These are phyloP conservation scores for Leucophenga varia DNA, from an alignment of 1,140 invertebrate species.

Conservation along the genomic window DNA sequence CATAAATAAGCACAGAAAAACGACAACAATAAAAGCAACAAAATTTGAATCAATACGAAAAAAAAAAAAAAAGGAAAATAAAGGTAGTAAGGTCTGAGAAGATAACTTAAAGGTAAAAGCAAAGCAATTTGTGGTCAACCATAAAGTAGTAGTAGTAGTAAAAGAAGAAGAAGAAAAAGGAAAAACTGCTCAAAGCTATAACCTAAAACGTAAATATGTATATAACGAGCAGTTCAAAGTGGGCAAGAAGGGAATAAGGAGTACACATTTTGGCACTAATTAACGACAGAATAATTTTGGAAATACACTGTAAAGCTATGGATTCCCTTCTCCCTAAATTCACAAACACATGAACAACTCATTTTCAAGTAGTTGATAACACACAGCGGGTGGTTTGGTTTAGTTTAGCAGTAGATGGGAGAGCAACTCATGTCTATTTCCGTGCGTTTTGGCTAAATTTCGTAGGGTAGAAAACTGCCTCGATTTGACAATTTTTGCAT, in stretches of 20 bases:
- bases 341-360: constrained; percentile 1
- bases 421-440: constrained; percentile 47
- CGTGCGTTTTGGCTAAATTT: constrained; percentile 21
- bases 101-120: too few relatives aligned
- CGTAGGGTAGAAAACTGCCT: too few relatives aligned
- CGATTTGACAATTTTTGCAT: too few relatives aligned
- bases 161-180: constrained; percentile 18
- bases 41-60: too few relatives aligned
- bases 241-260: constrained; percentile 9
- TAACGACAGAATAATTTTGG: constrained; percentile 53
- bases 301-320: constrained; percentile 32
- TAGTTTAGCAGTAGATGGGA: constrained; percentile 40
- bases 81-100: too few relatives aligned
- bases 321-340: constrained; percentile 22
- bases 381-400: constrained; percentile 3
- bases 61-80: too few relatives aligned
- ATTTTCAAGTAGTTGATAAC: background rate
- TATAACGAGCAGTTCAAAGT: too few relatives aligned
- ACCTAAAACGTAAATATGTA: too few relatives aligned
- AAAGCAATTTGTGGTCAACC: constrained; percentile 49
- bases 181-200: constrained; percentile 9
- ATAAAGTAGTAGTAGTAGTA: constrained; percentile 27
- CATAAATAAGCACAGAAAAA: too few relatives aligned
- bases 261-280: constrained; percentile 46
- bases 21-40: too few relatives aligned